phyloP scores from a whole-genome alignment of 2,888 invertebrate species.

The Mesorhabditis spiculigera region DNA sequence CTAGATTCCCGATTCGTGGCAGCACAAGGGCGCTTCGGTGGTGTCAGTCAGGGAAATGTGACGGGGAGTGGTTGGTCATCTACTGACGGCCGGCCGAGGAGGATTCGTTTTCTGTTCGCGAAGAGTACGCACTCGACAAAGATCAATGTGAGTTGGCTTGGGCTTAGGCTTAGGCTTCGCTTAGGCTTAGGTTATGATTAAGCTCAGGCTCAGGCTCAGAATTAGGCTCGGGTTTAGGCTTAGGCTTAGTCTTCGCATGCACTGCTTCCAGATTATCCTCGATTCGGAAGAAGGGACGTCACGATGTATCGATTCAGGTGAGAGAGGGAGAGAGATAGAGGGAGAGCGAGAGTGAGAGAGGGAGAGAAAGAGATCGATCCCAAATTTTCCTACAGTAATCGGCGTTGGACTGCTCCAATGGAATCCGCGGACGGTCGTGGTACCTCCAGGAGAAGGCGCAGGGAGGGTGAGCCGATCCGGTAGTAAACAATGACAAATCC shows the following conservation, averaged over 20 bases:
- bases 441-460: neutral
- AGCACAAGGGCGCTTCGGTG: slow-evolving; percentile 1
- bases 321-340: neutral
- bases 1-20: neutral
- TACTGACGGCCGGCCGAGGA: neutral
- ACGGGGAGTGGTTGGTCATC: neutral
- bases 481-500: neutral
- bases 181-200: no score
- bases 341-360: neutral
- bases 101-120: neutral
- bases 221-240: no score
- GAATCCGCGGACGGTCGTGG: neutral
- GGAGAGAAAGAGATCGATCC: neutral
- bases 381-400: neutral
- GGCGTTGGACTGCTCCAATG: slow-evolving; percentile 1
- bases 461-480: no score
- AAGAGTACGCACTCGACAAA: neutral
- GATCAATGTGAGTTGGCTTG: neutral
- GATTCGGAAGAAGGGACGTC: neutral
- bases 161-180: neutral
- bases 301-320: slow-evolving; percentile 6
- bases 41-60: neutral
- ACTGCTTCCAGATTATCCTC: neutral
- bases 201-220: no score
- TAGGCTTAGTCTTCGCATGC: no score